Conservation (phyloP, 2,888 invertebrate genomes). For the Taenaris catops region DNA sequence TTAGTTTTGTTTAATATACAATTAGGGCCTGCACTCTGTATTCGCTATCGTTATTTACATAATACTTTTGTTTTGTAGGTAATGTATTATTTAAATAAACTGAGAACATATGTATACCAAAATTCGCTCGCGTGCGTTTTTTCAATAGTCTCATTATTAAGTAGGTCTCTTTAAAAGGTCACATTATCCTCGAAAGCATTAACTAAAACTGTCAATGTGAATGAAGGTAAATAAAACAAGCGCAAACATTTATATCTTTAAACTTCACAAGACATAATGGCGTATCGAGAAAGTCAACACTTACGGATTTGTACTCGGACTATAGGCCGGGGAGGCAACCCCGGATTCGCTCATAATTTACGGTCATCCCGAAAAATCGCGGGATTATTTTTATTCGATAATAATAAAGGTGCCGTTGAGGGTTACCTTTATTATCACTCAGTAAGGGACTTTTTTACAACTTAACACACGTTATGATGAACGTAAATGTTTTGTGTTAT, state of each 20-base stretch:
- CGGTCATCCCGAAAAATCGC: constrained; percentile 76
- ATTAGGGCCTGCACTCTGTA: no score
- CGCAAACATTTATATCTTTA: constrained; percentile 9
- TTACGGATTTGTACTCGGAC: constrained; percentile 26
- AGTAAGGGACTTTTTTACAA: constrained; percentile 64
- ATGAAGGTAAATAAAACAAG: constrained; percentile 5
- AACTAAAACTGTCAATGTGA: not conserved
- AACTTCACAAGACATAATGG: constrained; percentile 16
- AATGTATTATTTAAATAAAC: no score
- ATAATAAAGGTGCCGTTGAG: constrained; percentile 75
- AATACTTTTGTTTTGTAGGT: no score
- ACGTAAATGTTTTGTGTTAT: constrained; percentile 23
- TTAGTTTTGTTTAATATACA: no score
- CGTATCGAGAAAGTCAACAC: constrained; percentile 32
- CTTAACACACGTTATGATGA: constrained; percentile 61
- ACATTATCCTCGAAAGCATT: no score
- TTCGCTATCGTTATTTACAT: no score
- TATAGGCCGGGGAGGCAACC: constrained; percentile 36
- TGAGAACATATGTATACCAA: no score
- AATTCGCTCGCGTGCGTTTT: no score
- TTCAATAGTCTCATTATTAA: no score
- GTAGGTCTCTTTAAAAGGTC: no score
- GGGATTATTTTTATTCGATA: constrained; percentile 79
- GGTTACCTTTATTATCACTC: constrained; percentile 79
- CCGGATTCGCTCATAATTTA: constrained; percentile 73